These are phyloP conservation scores for Tiphia femorata DNA, from an alignment of 2,888 invertebrate genomes.

Conservation along the genomic window DNA sequence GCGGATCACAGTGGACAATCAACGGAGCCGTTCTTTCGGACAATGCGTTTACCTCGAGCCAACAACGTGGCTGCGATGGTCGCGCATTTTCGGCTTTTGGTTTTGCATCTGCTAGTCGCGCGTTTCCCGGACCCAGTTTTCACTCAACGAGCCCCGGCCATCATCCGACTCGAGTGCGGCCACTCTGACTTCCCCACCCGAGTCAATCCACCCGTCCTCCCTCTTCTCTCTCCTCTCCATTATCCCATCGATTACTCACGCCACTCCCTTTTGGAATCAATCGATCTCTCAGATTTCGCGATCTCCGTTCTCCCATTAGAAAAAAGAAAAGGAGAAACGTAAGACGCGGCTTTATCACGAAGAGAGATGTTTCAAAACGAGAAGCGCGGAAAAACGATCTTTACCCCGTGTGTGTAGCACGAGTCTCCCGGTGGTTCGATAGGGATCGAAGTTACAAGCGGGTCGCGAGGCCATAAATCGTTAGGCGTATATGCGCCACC, in stretches of 20 bases:
- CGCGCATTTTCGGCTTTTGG: conserved; percentile 1
- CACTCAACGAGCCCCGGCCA: background rate
- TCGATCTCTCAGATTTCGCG: background rate
- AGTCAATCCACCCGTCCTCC: conserved; percentile 6
- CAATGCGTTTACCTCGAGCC: too few relatives aligned
- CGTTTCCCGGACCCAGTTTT: conserved; percentile 2
- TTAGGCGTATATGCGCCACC: too few relatives aligned
- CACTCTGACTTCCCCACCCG: too few relatives aligned
- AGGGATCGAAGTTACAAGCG: too few relatives aligned
- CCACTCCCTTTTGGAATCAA: too few relatives aligned
- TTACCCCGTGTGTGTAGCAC: background rate
- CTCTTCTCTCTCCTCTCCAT: background rate
- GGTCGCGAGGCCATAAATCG: background rate
- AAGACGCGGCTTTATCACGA: background rate
- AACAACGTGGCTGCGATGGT: too few relatives aligned
- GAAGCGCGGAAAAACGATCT: background rate
- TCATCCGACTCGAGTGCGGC: background rate
- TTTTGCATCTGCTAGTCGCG: conserved; percentile 5
- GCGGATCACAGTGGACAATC: too few relatives aligned
- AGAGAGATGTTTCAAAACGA: too few relatives aligned
- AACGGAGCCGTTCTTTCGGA: too few relatives aligned
- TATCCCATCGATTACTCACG: background rate
- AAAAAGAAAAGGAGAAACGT: background rate
- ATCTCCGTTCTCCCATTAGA: background rate
- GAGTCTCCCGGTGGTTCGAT: too few relatives aligned